phyloP scores from a whole-genome alignment of 2,888 invertebrate genomes.

The Digitonthophagus gazella region DNA sequence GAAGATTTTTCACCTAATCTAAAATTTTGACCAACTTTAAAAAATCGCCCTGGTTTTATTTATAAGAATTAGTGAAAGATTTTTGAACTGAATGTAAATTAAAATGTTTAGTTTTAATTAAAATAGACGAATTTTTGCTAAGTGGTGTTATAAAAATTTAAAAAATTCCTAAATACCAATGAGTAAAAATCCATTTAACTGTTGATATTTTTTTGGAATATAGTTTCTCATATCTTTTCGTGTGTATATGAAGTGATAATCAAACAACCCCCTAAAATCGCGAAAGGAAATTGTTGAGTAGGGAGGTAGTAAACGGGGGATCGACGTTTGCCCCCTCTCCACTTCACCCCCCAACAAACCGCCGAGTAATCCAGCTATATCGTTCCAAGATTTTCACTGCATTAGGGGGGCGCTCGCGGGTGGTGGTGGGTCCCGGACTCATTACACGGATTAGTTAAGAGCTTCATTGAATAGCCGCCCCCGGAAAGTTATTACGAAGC shows the following conservation, averaged over 20 bases:
- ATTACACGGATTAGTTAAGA: conserved; percentile 20
- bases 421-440: conserved; percentile 2
- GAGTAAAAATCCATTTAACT: no score
- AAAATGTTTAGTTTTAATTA: no score
- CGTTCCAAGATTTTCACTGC: conserved; percentile 46
- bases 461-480: conserved; percentile 12
- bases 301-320: neutral
- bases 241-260: neutral
- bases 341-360: conserved; percentile 39
- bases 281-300: neutral
- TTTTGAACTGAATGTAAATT: no score
- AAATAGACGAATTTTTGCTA: no score
- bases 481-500: conserved; percentile 4
- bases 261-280: neutral
- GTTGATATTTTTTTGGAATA: no score
- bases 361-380: conserved; percentile 47
- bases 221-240: neutral
- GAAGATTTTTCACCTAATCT: no score
- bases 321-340: conserved; percentile 3
- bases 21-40: no score
- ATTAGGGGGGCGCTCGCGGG: conserved; percentile 16
- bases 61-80: no score
- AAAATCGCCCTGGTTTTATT: no score
- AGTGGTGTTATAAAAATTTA: no score
- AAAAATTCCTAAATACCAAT: no score